phyloP scores from a whole-genome alignment of 2,797 vertebrate species.

The Hypotaenidia philippensis region DNA sequence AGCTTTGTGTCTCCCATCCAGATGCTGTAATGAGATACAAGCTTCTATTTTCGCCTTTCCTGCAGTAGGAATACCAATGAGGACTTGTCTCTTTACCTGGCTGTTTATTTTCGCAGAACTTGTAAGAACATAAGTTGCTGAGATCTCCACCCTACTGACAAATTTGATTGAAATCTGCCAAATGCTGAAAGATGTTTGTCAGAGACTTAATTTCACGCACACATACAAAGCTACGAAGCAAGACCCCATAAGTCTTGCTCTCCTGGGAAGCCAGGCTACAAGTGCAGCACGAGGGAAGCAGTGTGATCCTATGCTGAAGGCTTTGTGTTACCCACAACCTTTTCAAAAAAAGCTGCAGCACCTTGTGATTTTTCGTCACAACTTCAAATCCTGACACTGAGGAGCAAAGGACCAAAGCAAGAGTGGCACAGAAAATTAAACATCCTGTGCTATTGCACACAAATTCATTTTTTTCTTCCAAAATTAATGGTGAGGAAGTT shows the following conservation, averaged over 20 bases:
- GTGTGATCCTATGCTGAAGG: no score
- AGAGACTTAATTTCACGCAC: background rate
- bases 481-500: background rate
- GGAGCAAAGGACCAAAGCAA: background rate
- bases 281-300: background rate
- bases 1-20: slow-evolving; percentile 33
- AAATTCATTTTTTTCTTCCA: background rate
- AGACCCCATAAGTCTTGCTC: background rate
- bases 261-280: background rate
- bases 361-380: background rate
- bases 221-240: fast-evolving
- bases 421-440: background rate
- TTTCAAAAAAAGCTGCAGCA: background rate
- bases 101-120: slow-evolving; percentile 34
- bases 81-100: slow-evolving; percentile 3
- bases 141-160: background rate
- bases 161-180: slow-evolving; percentile 23
- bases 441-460: background rate
- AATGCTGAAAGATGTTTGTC: background rate
- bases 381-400: background rate
- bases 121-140: background rate
- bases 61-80: background rate
- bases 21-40: slow-evolving; percentile 10
- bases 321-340: background rate
- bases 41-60: background rate